Conservation (phyloP, 2,113 vertebrate species). For the Engraulis encrasicolus region DNA sequence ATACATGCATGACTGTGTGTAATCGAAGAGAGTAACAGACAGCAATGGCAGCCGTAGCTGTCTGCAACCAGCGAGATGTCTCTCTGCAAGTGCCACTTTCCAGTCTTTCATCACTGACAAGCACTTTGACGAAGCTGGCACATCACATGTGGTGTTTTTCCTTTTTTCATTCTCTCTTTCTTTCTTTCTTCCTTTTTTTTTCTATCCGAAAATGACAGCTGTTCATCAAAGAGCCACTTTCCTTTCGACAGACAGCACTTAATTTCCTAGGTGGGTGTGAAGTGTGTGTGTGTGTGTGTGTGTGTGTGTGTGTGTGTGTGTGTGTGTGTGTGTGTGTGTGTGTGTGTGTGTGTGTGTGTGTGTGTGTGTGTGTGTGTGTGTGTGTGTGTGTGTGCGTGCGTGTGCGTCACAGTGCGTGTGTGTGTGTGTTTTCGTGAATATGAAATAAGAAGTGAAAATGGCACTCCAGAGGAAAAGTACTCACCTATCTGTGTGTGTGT, state of each 20-base stretch:
- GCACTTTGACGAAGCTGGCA: not conserved
- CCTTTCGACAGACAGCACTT: not conserved
- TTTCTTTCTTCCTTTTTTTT: not conserved
- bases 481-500: conserved; percentile 11
- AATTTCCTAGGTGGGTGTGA: not conserved
- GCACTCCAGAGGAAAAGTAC: no score
- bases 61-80: not conserved
- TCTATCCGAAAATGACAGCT: not conserved
- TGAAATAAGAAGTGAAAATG: no score
- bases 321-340: conserved; percentile 13
- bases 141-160: not conserved
- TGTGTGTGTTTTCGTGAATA: conserved; percentile 61
- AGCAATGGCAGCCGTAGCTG: not conserved
- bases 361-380: not conserved
- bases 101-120: conserved; percentile 13
- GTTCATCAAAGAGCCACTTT: not conserved
- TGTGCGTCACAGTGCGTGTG: conserved; percentile 66
- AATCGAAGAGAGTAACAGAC: not conserved
- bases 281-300: not conserved
- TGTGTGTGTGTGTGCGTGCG: conserved; percentile 52
- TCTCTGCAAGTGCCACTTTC: not conserved
- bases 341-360: conserved; percentile 12
- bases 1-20: not conserved
- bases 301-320: conserved; percentile 12
- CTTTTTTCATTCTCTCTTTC: not conserved